Base-by-base conservation (phyloP, 2,797 vertebrate genomes). In the Myiotriccus ornatus region DNA sequence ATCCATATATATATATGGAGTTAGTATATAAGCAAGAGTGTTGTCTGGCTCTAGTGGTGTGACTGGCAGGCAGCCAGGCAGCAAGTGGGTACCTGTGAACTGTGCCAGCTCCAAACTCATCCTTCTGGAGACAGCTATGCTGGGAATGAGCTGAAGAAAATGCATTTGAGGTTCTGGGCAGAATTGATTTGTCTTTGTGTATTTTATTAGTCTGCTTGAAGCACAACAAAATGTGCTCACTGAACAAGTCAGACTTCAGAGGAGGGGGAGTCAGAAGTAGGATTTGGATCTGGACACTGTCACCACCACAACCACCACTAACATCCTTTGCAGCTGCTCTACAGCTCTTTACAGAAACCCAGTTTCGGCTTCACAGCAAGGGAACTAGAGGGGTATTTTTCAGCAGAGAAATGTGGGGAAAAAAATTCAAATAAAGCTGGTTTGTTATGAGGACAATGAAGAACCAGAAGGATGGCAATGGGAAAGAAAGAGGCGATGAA, bases 101-200 rank as follows among this genome's bases (percentile, higher is more conserved):
- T 20, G 87, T 84, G 89, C 93, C 87, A 90, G 75, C 78, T 46
- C 49, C 60, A 39, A n/a, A 50, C 43, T 77, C 64, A 21, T 78
- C 65, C 53, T 79, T 56, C 73, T 91, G 87, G 32, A 83, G 78
- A 21, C 1, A 12, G 19, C 77, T 14, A 0, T 6, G 9, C 75
- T 68, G 64, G 44, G 68, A 89, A 22, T 37, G 59, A 87, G 78
- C 60, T 74, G 71, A 27, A 62, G 69, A 80, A 94, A 95, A 92
- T 24, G 37, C 52, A 7, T 52, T n/a, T 73, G 35, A 86, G 55
- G 35, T 84, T 86, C 84, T 67, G 41, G 21, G 50, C 77, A 62
- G 23, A 7, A 35, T 49, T 25, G 77, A 69, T 79, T 44, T 39
- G 28, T 24, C 59, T 75, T 32, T 60, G 30, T 1, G 1, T 32